phyloP scores from a whole-genome alignment of 2,113 vertebrate species.

The Promerops cafer region DNA sequence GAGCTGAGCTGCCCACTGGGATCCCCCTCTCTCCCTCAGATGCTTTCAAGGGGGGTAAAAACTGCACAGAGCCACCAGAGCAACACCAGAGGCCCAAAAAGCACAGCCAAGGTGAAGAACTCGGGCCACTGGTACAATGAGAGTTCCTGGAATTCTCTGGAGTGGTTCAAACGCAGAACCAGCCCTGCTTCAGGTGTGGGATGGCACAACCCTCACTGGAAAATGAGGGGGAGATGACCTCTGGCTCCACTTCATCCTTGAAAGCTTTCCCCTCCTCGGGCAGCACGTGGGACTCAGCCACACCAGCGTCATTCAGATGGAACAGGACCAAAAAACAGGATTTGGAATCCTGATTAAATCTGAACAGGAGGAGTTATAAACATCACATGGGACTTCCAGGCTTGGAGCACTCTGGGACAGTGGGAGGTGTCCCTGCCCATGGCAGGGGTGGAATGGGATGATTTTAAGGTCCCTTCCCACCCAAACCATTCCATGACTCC shows the following conservation, averaged over 20 bases:
- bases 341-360: background rate
- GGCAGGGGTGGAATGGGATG: background rate
- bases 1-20: background rate
- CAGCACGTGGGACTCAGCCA: accelerated
- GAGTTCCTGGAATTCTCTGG: background rate
- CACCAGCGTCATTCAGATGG: background rate
- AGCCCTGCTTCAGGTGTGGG: background rate
- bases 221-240: accelerated
- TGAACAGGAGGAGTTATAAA: background rate
- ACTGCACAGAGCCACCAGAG: background rate
- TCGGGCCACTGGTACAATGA: background rate
- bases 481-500: background rate
- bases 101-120: background rate
- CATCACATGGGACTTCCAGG: background rate
- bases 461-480: background rate
- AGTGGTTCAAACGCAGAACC: background rate
- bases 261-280: accelerated
- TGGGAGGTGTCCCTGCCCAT: background rate
- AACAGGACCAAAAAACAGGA: background rate
- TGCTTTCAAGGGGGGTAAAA: background rate
- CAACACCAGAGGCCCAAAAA: background rate
- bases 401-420: background rate
- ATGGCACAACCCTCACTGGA: background rate
- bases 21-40: background rate
- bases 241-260: background rate